phyloP scores from a whole-genome alignment of 92 coral and sea anemone genomes.

The Zoanthus sansibaricus region DNA sequence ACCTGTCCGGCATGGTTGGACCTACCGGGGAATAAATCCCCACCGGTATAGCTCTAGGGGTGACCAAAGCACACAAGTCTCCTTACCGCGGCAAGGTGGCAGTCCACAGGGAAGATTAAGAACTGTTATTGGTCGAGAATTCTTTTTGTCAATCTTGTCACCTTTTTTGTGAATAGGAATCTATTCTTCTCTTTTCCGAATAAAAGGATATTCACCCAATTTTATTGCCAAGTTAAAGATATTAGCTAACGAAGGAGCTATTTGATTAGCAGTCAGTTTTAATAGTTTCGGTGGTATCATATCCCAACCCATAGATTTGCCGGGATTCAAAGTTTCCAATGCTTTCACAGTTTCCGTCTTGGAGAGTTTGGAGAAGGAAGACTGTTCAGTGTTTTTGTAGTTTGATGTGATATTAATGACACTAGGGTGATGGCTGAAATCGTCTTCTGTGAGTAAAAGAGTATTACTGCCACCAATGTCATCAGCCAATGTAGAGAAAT shows the following conservation, averaged over 20 bases:
- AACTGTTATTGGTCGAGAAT: conserved; percentile 60
- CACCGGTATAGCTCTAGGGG: too few relatives aligned
- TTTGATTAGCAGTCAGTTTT: conserved; percentile 12
- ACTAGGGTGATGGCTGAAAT: background rate
- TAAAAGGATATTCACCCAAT: conserved; percentile 24
- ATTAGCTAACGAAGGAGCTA: conserved; percentile 25
- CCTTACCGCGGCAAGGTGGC: too few relatives aligned
- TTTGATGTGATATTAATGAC: too few relatives aligned
- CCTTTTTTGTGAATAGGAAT: conserved; percentile 53
- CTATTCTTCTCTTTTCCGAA: conserved; percentile 58
- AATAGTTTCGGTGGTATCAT: background rate
- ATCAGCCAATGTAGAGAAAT: background rate
- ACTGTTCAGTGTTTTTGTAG: too few relatives aligned
- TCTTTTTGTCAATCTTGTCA: conserved; percentile 38
- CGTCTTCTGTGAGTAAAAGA: background rate
- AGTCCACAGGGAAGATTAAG: too few relatives aligned
- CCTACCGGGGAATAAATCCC: too few relatives aligned
- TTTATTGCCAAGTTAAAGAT: conserved; percentile 27
- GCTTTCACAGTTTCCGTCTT: background rate
- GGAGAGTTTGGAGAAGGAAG: too few relatives aligned
- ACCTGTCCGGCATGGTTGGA: too few relatives aligned
- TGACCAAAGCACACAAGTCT: too few relatives aligned
- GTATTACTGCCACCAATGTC: background rate
- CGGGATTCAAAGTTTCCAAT: background rate
- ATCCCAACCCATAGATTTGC: background rate